Evolutionary conservation across 2,888 invertebrate genomes (phyloP), one percentile per base, ranked within the genome.

Genomic region (Diaperis boleti): DNA sequence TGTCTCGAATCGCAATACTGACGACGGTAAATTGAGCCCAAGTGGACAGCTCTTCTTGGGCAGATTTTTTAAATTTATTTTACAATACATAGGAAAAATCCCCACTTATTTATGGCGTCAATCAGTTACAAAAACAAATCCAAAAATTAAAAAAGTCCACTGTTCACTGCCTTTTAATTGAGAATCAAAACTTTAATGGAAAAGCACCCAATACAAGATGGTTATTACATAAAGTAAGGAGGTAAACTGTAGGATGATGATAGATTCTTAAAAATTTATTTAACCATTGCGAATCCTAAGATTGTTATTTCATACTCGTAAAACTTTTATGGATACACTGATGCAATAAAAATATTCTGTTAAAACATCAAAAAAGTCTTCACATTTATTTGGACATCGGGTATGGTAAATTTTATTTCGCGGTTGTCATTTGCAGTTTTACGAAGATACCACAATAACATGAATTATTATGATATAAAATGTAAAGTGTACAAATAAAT

Each of bases 11-110:
- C 65, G 69, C 72, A 69, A 69, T 49, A 54, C 55, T 69, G 70
- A 72, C 65, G 68, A 69, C 72, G 68, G 72, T 72, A 70, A 72
- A 72, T 72, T 72, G 70, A 22, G 59, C 42, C 49, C 35, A 44
- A 13, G 22, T 57, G 59, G 63, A 63, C 59, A 63, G 63, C 35
- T 57, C 39, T 31, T 13, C 33, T 44, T 26, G 14, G 33, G 17
- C 6, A 37, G 59, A 49, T 52, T 60, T 52, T 59, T 60, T 47
- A 59, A 59, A 59, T 59, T 59, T 59, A 20, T 56, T 55, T 55
- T 31, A 33, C 42, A 14, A 37, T 22, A 14, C 50, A 15, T 11
- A 37, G 5, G 11, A 20, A 44, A 44, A 13, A 13, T 5, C 10
- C 14, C 20, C 1, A 22, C 15, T n/a, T n/a, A n/a, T n/a, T n/a